Evolutionary conservation across 2,113 vertebrate genomes (phyloP), one percentile per base, ranked within the genome.

Genomic region (Nicator chloris): DNA sequence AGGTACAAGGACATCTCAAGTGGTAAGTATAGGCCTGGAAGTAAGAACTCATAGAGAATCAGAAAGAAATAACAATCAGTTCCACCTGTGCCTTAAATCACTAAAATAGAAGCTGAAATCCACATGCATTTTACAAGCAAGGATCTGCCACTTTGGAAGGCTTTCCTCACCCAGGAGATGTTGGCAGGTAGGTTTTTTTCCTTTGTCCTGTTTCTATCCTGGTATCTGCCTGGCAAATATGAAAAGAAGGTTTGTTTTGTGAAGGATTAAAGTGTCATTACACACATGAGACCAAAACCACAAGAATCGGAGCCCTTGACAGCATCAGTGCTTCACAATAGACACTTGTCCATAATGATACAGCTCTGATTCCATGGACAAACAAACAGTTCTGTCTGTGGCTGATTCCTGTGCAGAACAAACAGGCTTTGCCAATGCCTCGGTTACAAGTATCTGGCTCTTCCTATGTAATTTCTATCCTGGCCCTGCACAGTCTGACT

Each of bases 91-190:
- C 51, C 60, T 91, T 82, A 88, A 80, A 63, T 95, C 64, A 83
- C 71, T 95, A 93, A 83, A 94, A 82, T 40, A 70, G 81, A 95
- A 94, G 92, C 90, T 93, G 71, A 90, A 94, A 90, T 86, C 71
- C 60, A 70, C 1, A 1, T 83, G 93, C 76, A 24, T 92, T 93
- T 86, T 83, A 93, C 82, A 95, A 93, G 86, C 90, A 83, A 88
- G 42, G 33, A 21, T 85, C 35, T 95, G 87, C 75, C 85, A 59
- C 68, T 70, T 65, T 15, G 42, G 68, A 88, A 88, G 59, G 50
- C 69, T 63, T 92, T 91, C 39, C 19, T 96, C 54, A 78, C 47
- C 33, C 66, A 47, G 81, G 31, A 89, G 27, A 37, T 70, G 16
- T 63, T 61, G 82, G 28, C 66, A 79, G 82, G 50, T 86, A 59